Evolutionary conservation across 2,888 invertebrate species (phyloP).

Genomic region (Teinopalpus imperialis): DNA sequence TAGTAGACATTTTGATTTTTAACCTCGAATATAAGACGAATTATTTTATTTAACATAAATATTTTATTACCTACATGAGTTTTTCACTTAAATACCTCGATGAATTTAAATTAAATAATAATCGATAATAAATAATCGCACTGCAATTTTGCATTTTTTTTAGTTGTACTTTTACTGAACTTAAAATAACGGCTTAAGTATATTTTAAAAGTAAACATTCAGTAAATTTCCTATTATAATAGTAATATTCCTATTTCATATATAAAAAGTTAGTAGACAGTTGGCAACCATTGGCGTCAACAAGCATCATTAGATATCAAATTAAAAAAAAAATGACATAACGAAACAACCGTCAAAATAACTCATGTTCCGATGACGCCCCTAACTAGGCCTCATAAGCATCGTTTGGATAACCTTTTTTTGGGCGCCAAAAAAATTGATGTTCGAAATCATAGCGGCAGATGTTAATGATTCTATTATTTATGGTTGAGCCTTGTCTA

Average conservation of each 20-base stretch:
- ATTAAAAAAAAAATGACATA: constrained; percentile 46
- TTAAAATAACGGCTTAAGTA: too few species aligned
- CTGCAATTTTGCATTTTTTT: too few species aligned
- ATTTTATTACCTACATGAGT: too few species aligned
- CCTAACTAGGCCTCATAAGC: constrained; percentile 40
- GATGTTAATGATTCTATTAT: constrained; percentile 82
- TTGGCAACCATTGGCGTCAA: constrained; percentile 23
- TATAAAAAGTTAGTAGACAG: too few species aligned
- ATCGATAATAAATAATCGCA: too few species aligned
- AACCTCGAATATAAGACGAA: constrained; percentile 35
- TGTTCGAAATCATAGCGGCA: constrained; percentile 71
- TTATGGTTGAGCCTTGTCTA: constrained; percentile 65
- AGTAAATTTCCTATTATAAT: too few species aligned
- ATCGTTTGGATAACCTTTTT: constrained; percentile 46
- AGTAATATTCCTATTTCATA: too few species aligned
- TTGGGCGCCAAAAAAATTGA: constrained; percentile 60
- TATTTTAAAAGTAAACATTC: too few species aligned
- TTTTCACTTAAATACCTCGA: too few species aligned
- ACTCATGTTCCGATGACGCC: constrained; percentile 61
- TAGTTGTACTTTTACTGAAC: too few species aligned
- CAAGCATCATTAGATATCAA: constrained; percentile 33
- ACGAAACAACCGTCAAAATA: constrained; percentile 68
- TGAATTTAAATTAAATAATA: too few species aligned
- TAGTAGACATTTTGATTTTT: constrained; percentile 76
- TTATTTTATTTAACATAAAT: too few species aligned